Conservation (phyloP, 1,140 invertebrate genomes). For the Calephelis virginiensis region DNA sequence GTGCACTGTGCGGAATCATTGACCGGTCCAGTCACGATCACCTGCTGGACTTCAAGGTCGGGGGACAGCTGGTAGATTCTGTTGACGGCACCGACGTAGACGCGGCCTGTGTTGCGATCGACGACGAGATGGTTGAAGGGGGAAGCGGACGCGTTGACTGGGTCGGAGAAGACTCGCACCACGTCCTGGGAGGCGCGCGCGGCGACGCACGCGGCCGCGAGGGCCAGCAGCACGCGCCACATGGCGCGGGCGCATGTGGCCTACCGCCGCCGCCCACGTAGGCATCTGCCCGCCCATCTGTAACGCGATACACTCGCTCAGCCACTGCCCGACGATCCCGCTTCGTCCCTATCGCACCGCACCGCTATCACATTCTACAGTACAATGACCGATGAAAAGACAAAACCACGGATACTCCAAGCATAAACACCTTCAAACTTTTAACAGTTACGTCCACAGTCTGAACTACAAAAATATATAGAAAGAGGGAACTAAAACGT, state of each 20-base stretch:
- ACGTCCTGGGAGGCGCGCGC: constrained; percentile 79
- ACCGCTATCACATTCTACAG: constrained; percentile 48
- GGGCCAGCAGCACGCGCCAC: constrained; percentile 75
- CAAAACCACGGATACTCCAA: too few relatives aligned
- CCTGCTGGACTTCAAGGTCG: constrained; percentile 88
- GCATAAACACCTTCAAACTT: too few relatives aligned
- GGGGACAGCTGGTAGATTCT: constrained; percentile 94
- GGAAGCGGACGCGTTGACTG: constrained; percentile 76
- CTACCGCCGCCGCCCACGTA: constrained; percentile 65
- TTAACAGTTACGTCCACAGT: too few relatives aligned
- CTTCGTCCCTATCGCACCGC: constrained; percentile 67
- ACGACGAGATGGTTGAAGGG: constrained; percentile 92
- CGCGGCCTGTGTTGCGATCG: constrained; percentile 93
- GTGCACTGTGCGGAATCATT: constrained; percentile 94
- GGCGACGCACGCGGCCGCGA: constrained; percentile 69
- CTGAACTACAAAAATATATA: too few relatives aligned
- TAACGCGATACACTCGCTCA: constrained; percentile 71
- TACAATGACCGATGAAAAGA: constrained; percentile 14
- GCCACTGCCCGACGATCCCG: constrained; percentile 54
- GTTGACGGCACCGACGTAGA: constrained; percentile 97
- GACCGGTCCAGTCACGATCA: constrained; percentile 92
- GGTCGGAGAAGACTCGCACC: constrained; percentile 82
- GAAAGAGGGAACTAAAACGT: too few relatives aligned
- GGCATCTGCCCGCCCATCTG: constrained; percentile 65
- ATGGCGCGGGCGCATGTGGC: constrained; percentile 71